Evolutionary conservation across 2,113 vertebrate genomes (phyloP).

Genomic region (Zosterops hypoxanthus): DNA sequence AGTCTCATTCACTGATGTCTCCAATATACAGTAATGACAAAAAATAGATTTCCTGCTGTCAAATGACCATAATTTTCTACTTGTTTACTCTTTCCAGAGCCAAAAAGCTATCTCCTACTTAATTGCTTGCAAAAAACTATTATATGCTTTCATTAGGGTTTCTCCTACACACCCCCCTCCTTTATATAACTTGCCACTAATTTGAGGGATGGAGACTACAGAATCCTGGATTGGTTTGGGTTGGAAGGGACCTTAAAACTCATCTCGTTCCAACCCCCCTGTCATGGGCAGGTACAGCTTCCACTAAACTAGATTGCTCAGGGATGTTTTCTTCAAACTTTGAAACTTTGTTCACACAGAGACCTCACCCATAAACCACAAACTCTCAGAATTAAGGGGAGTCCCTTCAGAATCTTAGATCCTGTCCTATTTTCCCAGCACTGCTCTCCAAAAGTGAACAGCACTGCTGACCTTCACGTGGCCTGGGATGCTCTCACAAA

Average conservation of each 20-base stretch:
- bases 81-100: conserved; percentile 23
- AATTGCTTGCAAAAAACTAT: conserved; percentile 1
- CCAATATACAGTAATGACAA: conserved; percentile 15
- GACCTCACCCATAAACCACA: not conserved
- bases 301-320: not conserved
- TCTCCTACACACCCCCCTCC: not conserved
- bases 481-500: not conserved
- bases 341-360: not conserved
- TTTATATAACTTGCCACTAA: not conserved
- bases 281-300: not conserved
- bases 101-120: not conserved
- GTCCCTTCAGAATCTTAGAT: not conserved
- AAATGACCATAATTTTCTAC: conserved; percentile 37
- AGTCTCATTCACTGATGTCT: conserved; percentile 3
- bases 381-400: not conserved
- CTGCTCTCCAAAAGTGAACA: not conserved
- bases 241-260: not conserved
- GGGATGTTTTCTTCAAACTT: not conserved
- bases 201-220: not conserved
- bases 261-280: not conserved
- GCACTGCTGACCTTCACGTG: accelerated
- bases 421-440: not conserved
- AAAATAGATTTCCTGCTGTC: conserved; percentile 30
- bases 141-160: not conserved
- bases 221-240: not conserved